Evolutionary conservation across 2,797 vertebrate species (phyloP).

Genomic region (Rhynchonycteris naso): DNA sequence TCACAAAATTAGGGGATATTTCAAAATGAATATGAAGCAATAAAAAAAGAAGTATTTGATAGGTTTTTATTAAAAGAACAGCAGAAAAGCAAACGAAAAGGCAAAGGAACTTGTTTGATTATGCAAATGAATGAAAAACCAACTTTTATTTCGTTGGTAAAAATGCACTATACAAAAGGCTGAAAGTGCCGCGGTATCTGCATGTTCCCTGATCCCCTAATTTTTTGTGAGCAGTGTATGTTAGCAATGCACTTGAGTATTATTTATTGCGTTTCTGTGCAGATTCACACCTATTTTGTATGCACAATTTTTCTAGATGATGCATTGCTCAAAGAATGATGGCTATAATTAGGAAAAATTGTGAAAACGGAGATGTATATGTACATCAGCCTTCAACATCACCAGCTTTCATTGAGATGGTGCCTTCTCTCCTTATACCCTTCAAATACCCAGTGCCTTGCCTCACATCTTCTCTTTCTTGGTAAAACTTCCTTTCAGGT

Average conservation of each 20-base stretch:
- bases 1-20: too few species aligned
- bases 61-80: too few species aligned
- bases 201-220: too few species aligned
- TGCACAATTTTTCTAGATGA: not conserved
- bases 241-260: not conserved
- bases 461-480: not conserved
- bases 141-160: too few species aligned
- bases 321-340: not conserved
- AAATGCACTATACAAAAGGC: too few species aligned
- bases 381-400: not conserved
- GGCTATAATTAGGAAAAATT: not conserved
- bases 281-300: not conserved
- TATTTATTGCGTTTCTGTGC: not conserved
- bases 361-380: not conserved
- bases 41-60: too few species aligned
- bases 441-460: not conserved
- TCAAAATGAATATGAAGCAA: too few species aligned
- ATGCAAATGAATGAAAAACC: too few species aligned
- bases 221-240: too few species aligned
- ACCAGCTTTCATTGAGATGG: not conserved
- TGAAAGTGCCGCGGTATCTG: too few species aligned
- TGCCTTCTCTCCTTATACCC: not conserved
- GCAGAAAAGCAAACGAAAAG: too few species aligned
- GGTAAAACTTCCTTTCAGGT: conserved; percentile 17
- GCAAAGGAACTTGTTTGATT: too few species aligned